Percentiles rank a stretch among this genome's conserved stretches.
phyloP scores from a whole-genome alignment of 2,797 vertebrate species.

The Scolopax bukidnonensis region DNA sequence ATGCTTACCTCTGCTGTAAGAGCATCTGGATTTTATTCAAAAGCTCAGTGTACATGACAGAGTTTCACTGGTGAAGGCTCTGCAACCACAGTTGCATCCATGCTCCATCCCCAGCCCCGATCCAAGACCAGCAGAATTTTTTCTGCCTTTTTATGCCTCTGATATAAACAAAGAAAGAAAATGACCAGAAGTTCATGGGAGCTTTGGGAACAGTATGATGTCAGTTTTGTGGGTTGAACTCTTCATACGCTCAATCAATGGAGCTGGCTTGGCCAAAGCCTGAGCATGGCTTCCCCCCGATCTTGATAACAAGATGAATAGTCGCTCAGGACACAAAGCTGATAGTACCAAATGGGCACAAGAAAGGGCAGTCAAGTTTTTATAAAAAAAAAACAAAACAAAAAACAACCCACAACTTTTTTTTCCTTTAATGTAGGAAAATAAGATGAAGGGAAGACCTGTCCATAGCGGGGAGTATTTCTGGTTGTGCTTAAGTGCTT shows the following conservation, averaged over 20 bases:
- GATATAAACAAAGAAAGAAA: background rate
- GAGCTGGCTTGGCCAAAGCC: background rate
- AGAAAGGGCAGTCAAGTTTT: background rate
- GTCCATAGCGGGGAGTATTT: background rate
- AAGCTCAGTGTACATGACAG: background rate
- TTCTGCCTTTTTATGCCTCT: background rate
- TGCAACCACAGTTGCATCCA: background rate
- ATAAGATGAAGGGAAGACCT: background rate
- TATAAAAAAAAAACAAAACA: background rate
- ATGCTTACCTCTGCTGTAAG: background rate
- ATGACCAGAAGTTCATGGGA: background rate
- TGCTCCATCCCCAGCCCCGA: background rate
- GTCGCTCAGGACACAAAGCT: background rate
- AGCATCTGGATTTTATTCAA: background rate
- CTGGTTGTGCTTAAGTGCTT: background rate
- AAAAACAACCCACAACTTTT: no score
- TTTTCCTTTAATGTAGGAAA: background rate
- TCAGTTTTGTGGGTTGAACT: background rate
- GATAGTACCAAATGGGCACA: background rate
- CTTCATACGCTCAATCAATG: background rate
- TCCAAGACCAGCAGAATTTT: background rate
- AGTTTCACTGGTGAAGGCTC: background rate
- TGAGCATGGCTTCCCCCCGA: rapidly evolving
- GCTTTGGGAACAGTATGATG: background rate
- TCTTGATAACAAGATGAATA: background rate